A percentile compares a stretch with the other conserved stretches of the same genome.
Evolutionary conservation across 2,888 invertebrate species (phyloP).

Genomic region (Macrosoma leucophasiata): DNA sequence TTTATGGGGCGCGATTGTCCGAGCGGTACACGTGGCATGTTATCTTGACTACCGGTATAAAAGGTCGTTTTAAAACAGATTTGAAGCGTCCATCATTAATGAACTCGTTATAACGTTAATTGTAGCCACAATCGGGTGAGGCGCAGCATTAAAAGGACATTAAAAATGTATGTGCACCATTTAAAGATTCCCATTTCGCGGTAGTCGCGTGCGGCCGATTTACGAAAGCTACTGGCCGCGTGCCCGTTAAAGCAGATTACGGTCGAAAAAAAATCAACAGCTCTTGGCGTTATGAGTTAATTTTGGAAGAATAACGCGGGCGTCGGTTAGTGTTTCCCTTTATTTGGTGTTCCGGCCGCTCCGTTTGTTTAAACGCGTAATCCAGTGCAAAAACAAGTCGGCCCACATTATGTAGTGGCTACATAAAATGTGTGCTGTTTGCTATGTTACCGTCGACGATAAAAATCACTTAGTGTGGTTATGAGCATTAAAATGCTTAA

Average conservation of each 20-base stretch:
- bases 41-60: constrained; percentile 30
- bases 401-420: constrained; percentile 51
- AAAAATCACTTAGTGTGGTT: constrained; percentile 67
- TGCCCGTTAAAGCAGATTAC: constrained; percentile 74
- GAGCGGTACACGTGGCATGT: constrained; percentile 20
- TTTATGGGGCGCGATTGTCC: too few species aligned
- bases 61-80: constrained; percentile 33
- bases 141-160: constrained; percentile 63
- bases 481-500: too few species aligned
- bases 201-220: constrained; percentile 64
- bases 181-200: constrained; percentile 70
- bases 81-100: constrained; percentile 46
- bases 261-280: constrained; percentile 63
- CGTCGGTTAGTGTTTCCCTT: constrained; percentile 65
- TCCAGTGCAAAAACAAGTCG: constrained; percentile 59
- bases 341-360: constrained; percentile 65
- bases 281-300: constrained; percentile 74
- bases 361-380: constrained; percentile 70
- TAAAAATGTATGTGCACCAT: constrained; percentile 69
- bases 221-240: constrained; percentile 67
- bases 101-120: constrained; percentile 68
- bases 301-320: constrained; percentile 71
- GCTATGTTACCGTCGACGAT: constrained; percentile 52
- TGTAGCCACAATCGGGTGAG: constrained; percentile 60
- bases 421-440: constrained; percentile 55